Conservation (phyloP, 2,113 vertebrate genomes). For the Hypanus sabinus region DNA sequence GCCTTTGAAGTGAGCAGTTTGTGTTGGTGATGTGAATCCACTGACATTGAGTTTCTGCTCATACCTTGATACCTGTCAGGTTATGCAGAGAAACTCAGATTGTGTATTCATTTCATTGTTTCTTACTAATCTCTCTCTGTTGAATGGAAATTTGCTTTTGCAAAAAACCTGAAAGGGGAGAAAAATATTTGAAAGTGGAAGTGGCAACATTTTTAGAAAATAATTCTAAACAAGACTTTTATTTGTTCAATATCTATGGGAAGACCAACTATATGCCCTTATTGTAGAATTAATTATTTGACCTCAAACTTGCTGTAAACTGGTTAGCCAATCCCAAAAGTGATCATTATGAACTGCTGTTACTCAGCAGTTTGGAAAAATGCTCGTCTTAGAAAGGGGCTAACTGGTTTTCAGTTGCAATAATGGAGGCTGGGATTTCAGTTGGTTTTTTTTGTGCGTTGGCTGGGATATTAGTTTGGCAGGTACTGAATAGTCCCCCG, state of each 20-base stretch:
- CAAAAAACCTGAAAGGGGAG: background rate
- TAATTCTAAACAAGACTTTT: background rate
- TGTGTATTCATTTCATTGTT: background rate
- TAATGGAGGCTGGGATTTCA: background rate
- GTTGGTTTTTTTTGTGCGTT: constrained; percentile 1
- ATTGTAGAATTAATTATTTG: background rate
- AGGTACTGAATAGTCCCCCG: constrained; percentile 5
- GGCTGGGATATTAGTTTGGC: constrained; percentile 15
- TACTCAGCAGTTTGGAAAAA: background rate
- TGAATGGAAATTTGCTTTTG: background rate
- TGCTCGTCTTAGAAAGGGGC: background rate
- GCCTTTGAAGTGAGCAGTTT: background rate
- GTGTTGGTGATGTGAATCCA: background rate
- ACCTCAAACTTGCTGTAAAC: background rate
- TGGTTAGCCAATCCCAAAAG: background rate
- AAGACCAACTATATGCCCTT: background rate
- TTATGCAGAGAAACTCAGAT: background rate
- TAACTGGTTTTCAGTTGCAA: constrained; percentile 2
- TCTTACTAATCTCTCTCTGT: background rate
- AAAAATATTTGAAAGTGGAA: background rate
- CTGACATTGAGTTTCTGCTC: background rate
- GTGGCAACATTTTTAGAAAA: background rate
- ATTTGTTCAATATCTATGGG: background rate
- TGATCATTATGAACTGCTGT: background rate
- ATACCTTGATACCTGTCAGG: background rate